Conservation (phyloP, 1,140 invertebrate genomes). For the Drosophila nigromelanica region DNA sequence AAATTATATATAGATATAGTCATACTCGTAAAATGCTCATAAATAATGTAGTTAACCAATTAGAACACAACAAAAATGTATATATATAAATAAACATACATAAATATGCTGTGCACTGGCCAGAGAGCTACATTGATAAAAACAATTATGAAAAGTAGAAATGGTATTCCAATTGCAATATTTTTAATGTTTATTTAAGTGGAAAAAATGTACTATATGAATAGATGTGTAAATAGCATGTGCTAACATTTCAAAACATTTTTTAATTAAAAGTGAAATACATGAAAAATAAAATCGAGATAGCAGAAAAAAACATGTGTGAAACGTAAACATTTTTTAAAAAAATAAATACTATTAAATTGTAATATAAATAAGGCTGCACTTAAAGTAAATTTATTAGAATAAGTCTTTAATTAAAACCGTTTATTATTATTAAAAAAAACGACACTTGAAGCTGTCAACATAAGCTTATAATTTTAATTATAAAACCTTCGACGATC, state of each 20-base stretch:
- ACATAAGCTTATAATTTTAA: too few species aligned
- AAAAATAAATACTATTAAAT: neutral
- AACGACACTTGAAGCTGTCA: too few species aligned
- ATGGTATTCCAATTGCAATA: constrained; percentile 54
- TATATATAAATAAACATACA: neutral
- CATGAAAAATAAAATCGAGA: neutral
- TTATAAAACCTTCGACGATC: too few species aligned
- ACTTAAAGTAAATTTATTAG: neutral
- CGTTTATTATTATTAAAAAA: too few species aligned
- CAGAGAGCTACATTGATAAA: constrained; percentile 31
- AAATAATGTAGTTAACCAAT: constrained; percentile 66
- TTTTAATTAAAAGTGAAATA: constrained; percentile 8
- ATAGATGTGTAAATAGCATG: constrained; percentile 31
- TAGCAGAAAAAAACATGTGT: constrained; percentile 5
- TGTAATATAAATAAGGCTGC: neutral
- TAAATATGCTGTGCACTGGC: constrained; percentile 1
- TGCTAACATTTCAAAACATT: constrained; percentile 21
- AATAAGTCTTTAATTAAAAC: neutral
- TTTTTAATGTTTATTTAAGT: constrained; percentile 44
- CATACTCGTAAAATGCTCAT: constrained; percentile 46
- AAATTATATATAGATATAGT: constrained; percentile 65
- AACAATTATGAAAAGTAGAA: constrained; percentile 42
- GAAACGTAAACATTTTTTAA: neutral
- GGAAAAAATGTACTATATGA: neutral
- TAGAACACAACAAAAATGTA: constrained; percentile 44